A percentile compares a stretch with the other conserved stretches of the same genome.
Evolutionary conservation across 1,140 invertebrate genomes (phyloP).

Genomic region (Apolygus lucorum): DNA sequence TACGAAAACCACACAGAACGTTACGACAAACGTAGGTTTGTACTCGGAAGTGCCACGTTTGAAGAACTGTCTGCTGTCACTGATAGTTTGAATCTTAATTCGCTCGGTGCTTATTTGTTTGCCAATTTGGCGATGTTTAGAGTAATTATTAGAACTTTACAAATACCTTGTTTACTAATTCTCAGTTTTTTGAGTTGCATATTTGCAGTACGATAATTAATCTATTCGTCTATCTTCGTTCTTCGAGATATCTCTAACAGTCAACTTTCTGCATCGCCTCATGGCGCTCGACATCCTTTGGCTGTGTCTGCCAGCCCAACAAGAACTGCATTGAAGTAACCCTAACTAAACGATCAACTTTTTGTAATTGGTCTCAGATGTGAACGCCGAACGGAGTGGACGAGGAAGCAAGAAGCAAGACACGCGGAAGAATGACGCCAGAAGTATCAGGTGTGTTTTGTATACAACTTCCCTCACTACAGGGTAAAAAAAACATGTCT

Average conservation of each 20-base stretch:
- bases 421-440: slow-evolving; percentile 14
- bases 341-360: not conserved
- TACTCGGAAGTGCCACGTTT: no score
- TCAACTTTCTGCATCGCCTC: no score
- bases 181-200: not conserved
- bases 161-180: slow-evolving; percentile 1
- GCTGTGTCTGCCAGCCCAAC: not conserved
- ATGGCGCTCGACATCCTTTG: no score
- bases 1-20: no score
- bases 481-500: no score
- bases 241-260: no score
- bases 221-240: no score
- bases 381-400: slow-evolving; percentile 18
- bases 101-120: no score
- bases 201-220: not conserved
- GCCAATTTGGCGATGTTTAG: not conserved
- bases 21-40: no score
- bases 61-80: slow-evolving; percentile 15
- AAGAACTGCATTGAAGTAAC: not conserved
- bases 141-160: not conserved
- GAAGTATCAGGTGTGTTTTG: slow-evolving; percentile 22
- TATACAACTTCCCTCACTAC: slow-evolving; percentile 3
- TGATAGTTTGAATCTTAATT: not conserved
- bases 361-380: slow-evolving; percentile 20
- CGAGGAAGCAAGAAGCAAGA: slow-evolving; percentile 19